Conservation (phyloP, 2,888 invertebrate species). For the Calameuta idolon region DNA sequence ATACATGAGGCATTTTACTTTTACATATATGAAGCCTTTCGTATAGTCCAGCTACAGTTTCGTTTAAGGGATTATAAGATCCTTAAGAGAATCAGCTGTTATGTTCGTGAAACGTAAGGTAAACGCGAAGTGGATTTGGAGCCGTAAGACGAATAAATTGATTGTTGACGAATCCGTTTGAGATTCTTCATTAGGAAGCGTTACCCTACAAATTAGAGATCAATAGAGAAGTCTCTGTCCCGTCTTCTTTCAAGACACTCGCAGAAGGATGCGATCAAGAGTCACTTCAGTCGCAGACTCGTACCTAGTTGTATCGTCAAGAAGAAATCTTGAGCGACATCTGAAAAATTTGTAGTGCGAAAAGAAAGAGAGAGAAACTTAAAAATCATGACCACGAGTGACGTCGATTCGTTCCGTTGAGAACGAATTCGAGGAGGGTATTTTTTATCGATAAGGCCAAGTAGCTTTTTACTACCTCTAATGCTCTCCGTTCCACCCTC, state of each 20-base stretch:
- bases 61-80: no score
- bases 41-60: no score
- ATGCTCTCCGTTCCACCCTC: not conserved
- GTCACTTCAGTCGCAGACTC: not conserved
- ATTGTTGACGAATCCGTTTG: no score
- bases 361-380: not conserved
- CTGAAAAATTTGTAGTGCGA: not conserved
- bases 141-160: no score
- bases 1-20: not conserved
- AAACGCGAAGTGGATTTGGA: no score
- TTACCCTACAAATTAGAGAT: not conserved
- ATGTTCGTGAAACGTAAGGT: no score
- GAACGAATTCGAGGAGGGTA: not conserved
- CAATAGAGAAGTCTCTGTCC: not conserved
- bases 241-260: not conserved
- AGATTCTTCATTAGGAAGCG: no score
- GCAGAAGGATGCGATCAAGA: not conserved
- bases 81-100: no score
- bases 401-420: not conserved
- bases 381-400: not conserved
- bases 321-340: not conserved
- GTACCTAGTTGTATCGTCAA: not conserved
- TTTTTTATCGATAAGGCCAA: not conserved
- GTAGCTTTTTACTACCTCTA: not conserved
- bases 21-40: no score